Evolutionary conservation across 2,797 vertebrate genomes (phyloP).

Genomic region (Phoxinus dragarum): DNA sequence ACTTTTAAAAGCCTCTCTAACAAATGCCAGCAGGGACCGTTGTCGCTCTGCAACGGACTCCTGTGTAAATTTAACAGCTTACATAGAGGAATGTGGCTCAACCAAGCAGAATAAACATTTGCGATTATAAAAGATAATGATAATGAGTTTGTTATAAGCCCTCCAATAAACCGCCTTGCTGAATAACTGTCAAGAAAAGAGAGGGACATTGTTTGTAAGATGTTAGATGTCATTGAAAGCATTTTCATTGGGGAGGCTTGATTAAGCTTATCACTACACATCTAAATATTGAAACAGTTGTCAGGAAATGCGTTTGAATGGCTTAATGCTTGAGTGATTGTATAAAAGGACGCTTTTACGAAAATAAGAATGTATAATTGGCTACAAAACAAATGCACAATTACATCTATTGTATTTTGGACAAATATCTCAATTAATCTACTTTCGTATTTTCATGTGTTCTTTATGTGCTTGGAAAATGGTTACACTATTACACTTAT

Average conservation of each 20-base stretch:
- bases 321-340: constrained; percentile 2
- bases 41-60: constrained; percentile 37
- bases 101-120: constrained; percentile 17
- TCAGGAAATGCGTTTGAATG: constrained; percentile 2
- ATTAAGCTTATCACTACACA: constrained; percentile 29
- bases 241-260: not conserved
- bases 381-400: not conserved
- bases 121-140: constrained; percentile 27
- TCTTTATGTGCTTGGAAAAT: not conserved
- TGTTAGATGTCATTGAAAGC: constrained; percentile 27
- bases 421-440: not conserved
- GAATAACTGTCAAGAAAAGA: constrained; percentile 12
- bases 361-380: not conserved
- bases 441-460: not conserved
- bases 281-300: constrained; percentile 38
- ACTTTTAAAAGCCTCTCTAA: constrained; percentile 37
- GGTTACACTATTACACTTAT: not conserved
- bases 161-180: not conserved
- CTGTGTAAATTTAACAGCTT: constrained; percentile 29
- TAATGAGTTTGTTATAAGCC: constrained; percentile 9
- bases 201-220: constrained; percentile 9
- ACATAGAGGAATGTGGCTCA: constrained; percentile 11
- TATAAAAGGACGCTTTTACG: not conserved
- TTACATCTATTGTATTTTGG: constrained; percentile 1
- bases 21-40: constrained; percentile 40